These are phyloP conservation scores for Scatophagus argus DNA, from an alignment of 2,113 vertebrate species.

Conservation along the genomic window DNA sequence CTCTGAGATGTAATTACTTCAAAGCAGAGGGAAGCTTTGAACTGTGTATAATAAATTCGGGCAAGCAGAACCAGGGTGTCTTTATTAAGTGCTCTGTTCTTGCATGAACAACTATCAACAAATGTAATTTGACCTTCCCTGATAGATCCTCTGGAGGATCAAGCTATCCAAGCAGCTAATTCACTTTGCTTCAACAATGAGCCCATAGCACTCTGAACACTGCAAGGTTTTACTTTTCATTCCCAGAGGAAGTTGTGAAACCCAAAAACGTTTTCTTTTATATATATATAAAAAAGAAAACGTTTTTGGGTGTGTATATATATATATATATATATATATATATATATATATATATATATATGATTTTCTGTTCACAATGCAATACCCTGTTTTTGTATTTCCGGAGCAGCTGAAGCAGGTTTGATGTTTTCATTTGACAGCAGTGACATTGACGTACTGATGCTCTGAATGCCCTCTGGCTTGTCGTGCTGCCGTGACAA, in stretches of 20 bases:
- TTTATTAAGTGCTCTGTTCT: constrained; percentile 65
- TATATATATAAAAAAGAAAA: too few species aligned
- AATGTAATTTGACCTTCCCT: constrained; percentile 64
- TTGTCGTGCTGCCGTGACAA: constrained; percentile 38
- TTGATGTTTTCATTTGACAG: not conserved
- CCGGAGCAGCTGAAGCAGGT: not conserved
- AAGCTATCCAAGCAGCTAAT: constrained; percentile 55
- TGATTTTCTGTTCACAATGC: too few species aligned
- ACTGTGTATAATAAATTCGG: constrained; percentile 67
- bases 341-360: too few species aligned
- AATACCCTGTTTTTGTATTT: not conserved
- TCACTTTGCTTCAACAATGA: constrained; percentile 48
- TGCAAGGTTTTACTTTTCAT: constrained; percentile 33
- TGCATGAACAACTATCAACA: constrained; percentile 66
- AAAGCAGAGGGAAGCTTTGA: constrained; percentile 64
- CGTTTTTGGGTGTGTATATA: too few species aligned
- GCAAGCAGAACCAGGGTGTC: constrained; percentile 62
- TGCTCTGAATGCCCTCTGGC: constrained; percentile 33
- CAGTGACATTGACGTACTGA: not conserved
- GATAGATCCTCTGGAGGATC: constrained; percentile 57
- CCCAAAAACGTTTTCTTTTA: not conserved
- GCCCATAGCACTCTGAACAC: constrained; percentile 14
- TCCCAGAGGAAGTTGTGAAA: constrained; percentile 20
- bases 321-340: too few species aligned
- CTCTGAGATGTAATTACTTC: constrained; percentile 61